Base-by-base conservation (phyloP, 2,888 invertebrate species). In the Cordilura impudica region DNA sequence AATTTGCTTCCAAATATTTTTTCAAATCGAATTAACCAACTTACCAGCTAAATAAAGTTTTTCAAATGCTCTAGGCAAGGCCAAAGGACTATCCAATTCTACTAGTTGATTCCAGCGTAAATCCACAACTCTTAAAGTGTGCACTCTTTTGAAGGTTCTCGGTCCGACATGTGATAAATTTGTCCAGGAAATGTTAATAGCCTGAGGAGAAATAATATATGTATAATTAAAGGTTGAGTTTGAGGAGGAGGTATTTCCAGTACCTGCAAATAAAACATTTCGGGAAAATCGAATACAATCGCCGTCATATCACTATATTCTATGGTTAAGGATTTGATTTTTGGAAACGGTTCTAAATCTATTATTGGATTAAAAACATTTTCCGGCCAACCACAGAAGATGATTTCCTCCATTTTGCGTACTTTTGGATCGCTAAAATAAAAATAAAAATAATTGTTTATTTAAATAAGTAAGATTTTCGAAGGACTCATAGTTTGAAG, bases 171-270 rank as follows among this genome's bases (percentile, higher is more conserved):
- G 85, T 0, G 85, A 84, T 8, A 90, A 84, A 82, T 88, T 87
- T n/a, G 90, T 90, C 86, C 87, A 88, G 1, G 90, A 89, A 23
- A 90, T 90, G 75, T 90, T 90, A 1, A 90, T 89, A 6, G 83
- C 84, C 86, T 89, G 71, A n/a, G 35, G 14, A 5, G 4, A 47
- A 14, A 19, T 58, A 2, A 26, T 39, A 4, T n/a, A 39, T 12
- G 10, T 1, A 35, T 26, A 26, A 26, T 4, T 26, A 26, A 26
- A 26, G 6, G 3, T 3, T 26, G 26, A 26, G 3, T 26, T 3
- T 26, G 26, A 26, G n/a, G n/a, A n/a, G n/a, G n/a, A n/a, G n/a
- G n/a, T n/a, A n/a, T 31, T 26, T 35, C 19, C 23, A 12, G n/a
- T 77, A 87, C 88, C 84, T 87, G 85, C 43, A 89, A 83, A 78